Evolutionary conservation across 2,888 invertebrate species (phyloP).

Genomic region (Trichogramma dendrolimi): DNA sequence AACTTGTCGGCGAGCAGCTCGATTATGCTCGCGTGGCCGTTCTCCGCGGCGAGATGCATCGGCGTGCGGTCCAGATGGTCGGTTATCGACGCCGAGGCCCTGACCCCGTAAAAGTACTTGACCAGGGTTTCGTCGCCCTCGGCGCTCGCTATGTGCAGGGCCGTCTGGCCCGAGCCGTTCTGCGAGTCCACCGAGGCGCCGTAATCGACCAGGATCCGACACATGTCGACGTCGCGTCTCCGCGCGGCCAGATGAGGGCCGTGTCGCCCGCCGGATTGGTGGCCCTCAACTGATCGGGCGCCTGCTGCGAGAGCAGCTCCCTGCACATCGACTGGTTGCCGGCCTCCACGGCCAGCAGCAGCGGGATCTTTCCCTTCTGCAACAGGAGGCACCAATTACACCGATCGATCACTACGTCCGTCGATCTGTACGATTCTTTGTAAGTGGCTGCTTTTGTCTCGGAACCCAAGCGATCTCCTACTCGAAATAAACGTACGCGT

Average conservation of each 20-base stretch:
- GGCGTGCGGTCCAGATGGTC: conserved; percentile 97
- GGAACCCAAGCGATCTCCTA: background rate
- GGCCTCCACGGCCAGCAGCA: conserved; percentile 89
- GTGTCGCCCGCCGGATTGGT: conserved; percentile 85
- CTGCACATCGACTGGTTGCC: conserved; percentile 94
- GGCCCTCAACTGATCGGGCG: conserved; percentile 81
- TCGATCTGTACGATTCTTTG: background rate
- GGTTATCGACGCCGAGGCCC: conserved; percentile 89
- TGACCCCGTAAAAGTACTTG: conserved; percentile 90
- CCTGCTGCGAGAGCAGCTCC: conserved; percentile 82
- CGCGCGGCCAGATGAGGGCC: conserved; percentile 93
- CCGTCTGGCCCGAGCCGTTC: conserved; percentile 90
- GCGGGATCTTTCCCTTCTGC: conserved; percentile 88
- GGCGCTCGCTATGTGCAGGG: conserved; percentile 91
- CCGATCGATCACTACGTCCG: background rate
- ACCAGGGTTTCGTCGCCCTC: conserved; percentile 92
- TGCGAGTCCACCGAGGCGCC: conserved; percentile 88
- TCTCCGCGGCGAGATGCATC: conserved; percentile 95
- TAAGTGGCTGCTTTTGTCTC: background rate
- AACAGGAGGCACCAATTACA: conserved; percentile 33
- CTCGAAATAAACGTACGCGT: conserved; percentile 11
- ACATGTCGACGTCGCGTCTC: conserved; percentile 88
- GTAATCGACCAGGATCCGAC: conserved; percentile 85
- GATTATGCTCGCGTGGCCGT: conserved; percentile 92
- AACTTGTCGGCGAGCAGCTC: conserved; percentile 96